Percentiles rank a stretch among this genome's conserved stretches.
Evolutionary conservation across 2,888 invertebrate genomes (phyloP).

Genomic region (Xylophagus ater): DNA sequence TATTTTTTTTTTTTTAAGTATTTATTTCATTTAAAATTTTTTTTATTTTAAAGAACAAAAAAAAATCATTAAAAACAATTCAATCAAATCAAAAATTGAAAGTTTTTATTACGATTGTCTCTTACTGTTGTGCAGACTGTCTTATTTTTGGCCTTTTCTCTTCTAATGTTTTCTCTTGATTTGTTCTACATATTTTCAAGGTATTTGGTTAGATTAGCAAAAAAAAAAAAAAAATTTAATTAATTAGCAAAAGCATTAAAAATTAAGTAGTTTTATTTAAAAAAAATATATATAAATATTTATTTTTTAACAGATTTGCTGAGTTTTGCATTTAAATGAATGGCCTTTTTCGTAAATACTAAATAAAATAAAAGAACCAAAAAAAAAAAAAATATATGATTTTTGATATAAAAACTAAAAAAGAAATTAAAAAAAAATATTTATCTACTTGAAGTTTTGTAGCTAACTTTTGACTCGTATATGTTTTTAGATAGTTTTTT

Average conservation of each 20-base stretch:
- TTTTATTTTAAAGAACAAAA: not conserved
- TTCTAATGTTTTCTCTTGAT: conserved; percentile 42
- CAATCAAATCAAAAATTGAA: conserved; percentile 11
- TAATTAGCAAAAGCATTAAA: too few species aligned
- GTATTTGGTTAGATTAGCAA: conserved; percentile 26
- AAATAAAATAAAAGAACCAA: too few species aligned
- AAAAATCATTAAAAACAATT: not conserved
- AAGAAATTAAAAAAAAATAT: too few species aligned
- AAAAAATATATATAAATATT: not conserved
- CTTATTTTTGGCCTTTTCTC: conserved; percentile 42
- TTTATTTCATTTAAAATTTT: too few species aligned
- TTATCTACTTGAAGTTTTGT: too few species aligned
- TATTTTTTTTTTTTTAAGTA: too few species aligned
- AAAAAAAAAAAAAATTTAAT: conserved; percentile 6
- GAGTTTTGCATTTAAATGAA: not conserved
- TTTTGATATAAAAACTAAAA: too few species aligned
- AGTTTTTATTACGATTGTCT: conserved; percentile 20
- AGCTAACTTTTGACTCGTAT: too few species aligned
- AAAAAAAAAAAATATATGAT: too few species aligned
- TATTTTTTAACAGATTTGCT: not conserved
- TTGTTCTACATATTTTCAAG: conserved; percentile 43
- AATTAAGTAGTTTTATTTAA: too few species aligned
- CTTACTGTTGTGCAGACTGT: conserved; percentile 35
- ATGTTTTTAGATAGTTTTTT: too few species aligned
- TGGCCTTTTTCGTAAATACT: too few species aligned